Evolutionary conservation across 2,888 invertebrate species (phyloP), one percentile per base, ranked within the genome.

Genomic region (Diarsia rubi): DNA sequence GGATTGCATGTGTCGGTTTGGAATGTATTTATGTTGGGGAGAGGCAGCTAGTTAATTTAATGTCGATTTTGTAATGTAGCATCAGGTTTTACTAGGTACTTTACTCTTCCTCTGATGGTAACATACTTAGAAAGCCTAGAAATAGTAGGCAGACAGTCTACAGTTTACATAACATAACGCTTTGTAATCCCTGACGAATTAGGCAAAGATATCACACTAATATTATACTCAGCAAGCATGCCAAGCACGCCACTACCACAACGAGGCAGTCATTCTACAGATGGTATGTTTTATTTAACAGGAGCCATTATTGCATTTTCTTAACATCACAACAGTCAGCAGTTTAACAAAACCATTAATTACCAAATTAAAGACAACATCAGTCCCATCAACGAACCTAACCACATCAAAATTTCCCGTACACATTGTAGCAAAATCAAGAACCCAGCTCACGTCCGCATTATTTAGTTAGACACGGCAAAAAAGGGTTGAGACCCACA

Each of bases 401-500:
- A 54, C 31, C 9, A 27, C 72, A 70, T 80, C 84, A 84, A 81
- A 81, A 57, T 74, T 68, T 74, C 69, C 76, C 74, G 78, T 88
- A 88, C 85, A 87, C 89, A 85, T 83, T 88, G 85, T 84, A 81
- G 80, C 86, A 88, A 90, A 90, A 86, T 91, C 88, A 92, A 86
- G 82, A 83, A 92, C 80, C 80, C 94, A 88, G 75, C 79, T 88
- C 94, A 94, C 94, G 94, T 94, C 88, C 81, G 86, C 91, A 89
- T 93, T 93, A 93, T 93, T 94, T 94, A 94, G 94, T 90, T 93
- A 92, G 94, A 93, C 91, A 88, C 81, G 76, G 91, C 95, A 95
- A 96, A 96, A 96, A 95, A 93, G 94, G 93, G 86, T 78, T 87
- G 91, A 78, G 79, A 75, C 85, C 79, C 84, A 92, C 92, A 93